Evolutionary conservation across 2,797 vertebrate species (phyloP), one percentile per base, ranked within the genome.

Genomic region (Menidia menidia): DNA sequence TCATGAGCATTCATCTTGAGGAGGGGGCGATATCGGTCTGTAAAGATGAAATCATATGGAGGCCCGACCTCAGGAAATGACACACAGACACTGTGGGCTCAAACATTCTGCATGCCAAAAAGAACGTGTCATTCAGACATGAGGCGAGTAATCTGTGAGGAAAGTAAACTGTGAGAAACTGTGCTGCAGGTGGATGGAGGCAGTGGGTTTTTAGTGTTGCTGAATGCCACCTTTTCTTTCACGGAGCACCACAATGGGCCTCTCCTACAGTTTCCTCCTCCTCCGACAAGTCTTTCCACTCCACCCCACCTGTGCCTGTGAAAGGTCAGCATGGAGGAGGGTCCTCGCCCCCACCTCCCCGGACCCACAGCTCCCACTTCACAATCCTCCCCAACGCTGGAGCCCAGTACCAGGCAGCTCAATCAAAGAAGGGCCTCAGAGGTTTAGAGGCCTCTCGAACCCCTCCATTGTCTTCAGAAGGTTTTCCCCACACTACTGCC

Each of bases 371-470:
- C 82, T 85, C 81, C 83, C 80, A 80, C 81, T 81, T 64, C 55
- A 85, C 86, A 80, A 81, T 86, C 90, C 81, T 84, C 80, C 87
- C 80, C 79, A 87, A 87, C 71, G 82, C 83, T 83, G 79, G 71
- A 85, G 57, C 75, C 69, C 80, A 77, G 69, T 65, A 83, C 84
- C 87, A 91, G 89, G 81, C 92, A 93, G 89, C 86, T 77, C 88
- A 91, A 93, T 93, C 92, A 94, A 92, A 93, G 86, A 85, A 71
- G 63, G 76, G 80, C 76, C 90, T 89, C 81, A 83, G 88, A 87
- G 77, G 80, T 67, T 82, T 86, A 60, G 74, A 81, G 83, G 86
- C 82, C 88, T 78, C 86, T 89, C 84, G 88, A 90, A 89, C 80
- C 81, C 82, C 69, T 67, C 81, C 79, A 93, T 94, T 94, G 92